Evolutionary conservation across 2,113 vertebrate species (phyloP).

Genomic region (Cephalopterus ornatus): DNA sequence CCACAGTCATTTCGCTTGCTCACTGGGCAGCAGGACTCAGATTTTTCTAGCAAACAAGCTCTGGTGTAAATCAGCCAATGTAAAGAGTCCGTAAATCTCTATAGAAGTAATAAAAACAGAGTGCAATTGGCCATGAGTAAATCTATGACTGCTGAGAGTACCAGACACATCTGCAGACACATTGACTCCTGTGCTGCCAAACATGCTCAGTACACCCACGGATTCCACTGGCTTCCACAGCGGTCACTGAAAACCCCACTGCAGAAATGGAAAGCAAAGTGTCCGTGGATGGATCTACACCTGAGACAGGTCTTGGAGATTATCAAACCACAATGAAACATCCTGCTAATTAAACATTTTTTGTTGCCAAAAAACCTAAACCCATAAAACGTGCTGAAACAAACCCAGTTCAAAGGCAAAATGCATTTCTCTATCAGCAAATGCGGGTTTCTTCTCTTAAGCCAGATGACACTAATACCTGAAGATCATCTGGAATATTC

Average conservation of each 20-base stretch:
- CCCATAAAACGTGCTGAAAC: neutral
- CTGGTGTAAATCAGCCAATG: constrained; percentile 47
- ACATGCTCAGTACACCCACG: neutral
- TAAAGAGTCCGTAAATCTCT: constrained; percentile 60
- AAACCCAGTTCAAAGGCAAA: neutral
- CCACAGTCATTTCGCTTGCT: neutral
- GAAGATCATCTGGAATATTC: neutral
- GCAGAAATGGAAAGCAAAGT: neutral
- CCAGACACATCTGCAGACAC: constrained; percentile 28
- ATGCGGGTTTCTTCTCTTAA: neutral
- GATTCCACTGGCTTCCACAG: neutral
- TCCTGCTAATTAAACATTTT: neutral
- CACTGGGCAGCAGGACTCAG: neutral
- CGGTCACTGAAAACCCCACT: neutral
- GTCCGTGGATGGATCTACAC: neutral
- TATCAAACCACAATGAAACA: neutral
- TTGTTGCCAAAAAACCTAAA: neutral
- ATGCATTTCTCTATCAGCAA: neutral
- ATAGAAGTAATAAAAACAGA: constrained; percentile 53
- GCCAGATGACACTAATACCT: neutral
- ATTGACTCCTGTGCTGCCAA: constrained; percentile 33
- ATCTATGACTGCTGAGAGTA: constrained; percentile 46
- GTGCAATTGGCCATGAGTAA: constrained; percentile 28
- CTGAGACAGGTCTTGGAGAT: neutral
- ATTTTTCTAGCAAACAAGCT: constrained; percentile 44